phyloP scores from a whole-genome alignment of 2,888 invertebrate species.

The Hydropsyche betteni region DNA sequence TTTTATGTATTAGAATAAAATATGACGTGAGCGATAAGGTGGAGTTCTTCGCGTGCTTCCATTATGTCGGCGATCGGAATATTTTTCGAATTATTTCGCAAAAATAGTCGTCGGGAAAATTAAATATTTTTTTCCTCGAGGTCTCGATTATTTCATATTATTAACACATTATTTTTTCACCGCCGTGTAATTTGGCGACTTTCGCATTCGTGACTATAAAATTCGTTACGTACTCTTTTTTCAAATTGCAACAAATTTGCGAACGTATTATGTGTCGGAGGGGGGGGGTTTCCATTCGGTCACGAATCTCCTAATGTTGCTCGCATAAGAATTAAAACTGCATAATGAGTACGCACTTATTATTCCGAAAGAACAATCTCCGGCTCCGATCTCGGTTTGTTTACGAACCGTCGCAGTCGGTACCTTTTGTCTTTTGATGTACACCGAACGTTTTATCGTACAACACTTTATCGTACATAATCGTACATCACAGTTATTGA shows the following conservation, averaged over 20 bases:
- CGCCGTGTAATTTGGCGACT: slow-evolving; percentile 20
- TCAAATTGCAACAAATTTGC: slow-evolving; percentile 18
- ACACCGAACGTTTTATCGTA: no score
- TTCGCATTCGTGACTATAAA: slow-evolving; percentile 22
- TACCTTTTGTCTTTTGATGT: no score
- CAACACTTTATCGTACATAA: no score
- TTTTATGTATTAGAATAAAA: no score
- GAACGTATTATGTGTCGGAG: not conserved
- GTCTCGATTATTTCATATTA: not conserved
- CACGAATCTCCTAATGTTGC: not conserved
- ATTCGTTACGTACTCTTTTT: slow-evolving; percentile 10
- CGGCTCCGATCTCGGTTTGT: not conserved
- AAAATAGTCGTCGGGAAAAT: not conserved
- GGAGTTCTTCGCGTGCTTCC: no score
- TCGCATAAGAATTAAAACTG: slow-evolving; percentile 4
- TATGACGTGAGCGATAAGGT: no score
- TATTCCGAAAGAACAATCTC: no score
- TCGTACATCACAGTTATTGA: no score
- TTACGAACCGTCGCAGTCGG: not conserved
- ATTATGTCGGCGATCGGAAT: not conserved
- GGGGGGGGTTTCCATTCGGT: not conserved
- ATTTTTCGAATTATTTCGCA: not conserved
- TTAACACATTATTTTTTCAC: not conserved
- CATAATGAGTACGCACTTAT: not conserved
- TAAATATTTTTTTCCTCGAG: not conserved